Evolutionary conservation across 1,140 invertebrate genomes (phyloP).

Genomic region (Alviniconcha marisindica): DNA sequence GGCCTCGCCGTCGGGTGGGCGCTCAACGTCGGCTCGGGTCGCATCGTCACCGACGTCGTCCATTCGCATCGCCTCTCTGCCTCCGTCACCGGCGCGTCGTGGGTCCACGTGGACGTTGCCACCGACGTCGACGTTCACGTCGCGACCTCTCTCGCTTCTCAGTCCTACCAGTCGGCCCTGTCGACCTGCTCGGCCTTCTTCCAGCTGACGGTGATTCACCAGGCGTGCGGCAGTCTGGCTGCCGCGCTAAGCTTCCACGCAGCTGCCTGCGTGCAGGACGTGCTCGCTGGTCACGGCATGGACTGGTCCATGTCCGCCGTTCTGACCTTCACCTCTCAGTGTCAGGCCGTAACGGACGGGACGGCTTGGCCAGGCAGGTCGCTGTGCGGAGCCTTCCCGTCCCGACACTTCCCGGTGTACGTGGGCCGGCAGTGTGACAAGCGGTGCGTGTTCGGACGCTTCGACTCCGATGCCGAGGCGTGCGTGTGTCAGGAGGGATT

Average conservation of each 20-base stretch:
- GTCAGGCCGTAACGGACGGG: conserved; percentile 31
- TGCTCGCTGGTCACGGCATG: not conserved
- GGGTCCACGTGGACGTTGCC: conserved; percentile 25
- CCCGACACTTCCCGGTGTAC: conserved; percentile 49
- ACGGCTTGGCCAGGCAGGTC: conserved; percentile 31
- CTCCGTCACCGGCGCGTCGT: conserved; percentile 28
- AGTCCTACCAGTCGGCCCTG: not conserved
- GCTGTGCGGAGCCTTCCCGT: conserved; percentile 45
- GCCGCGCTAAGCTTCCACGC: conserved; percentile 21
- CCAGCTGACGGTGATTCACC: not conserved
- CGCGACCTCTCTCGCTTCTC: not conserved
- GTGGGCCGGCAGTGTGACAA: conserved; percentile 39
- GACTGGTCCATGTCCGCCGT: conserved; percentile 45
- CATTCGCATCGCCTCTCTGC: conserved; percentile 17
- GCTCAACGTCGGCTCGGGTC: conserved; percentile 44
- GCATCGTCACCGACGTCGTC: conserved; percentile 41
- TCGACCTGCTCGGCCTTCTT: not conserved
- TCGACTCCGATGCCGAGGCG: conserved; percentile 10
- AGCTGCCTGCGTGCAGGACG: conserved; percentile 5
- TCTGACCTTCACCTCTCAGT: conserved; percentile 43
- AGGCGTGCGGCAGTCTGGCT: conserved; percentile 5
- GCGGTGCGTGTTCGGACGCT: conserved; percentile 42
- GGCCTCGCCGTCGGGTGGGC: conserved; percentile 45
- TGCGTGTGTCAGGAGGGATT: conserved; percentile 53
- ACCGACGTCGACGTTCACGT: not conserved